phyloP scores from a whole-genome alignment of 1,140 invertebrate species.

The Oryzaephilus surinamensis region DNA sequence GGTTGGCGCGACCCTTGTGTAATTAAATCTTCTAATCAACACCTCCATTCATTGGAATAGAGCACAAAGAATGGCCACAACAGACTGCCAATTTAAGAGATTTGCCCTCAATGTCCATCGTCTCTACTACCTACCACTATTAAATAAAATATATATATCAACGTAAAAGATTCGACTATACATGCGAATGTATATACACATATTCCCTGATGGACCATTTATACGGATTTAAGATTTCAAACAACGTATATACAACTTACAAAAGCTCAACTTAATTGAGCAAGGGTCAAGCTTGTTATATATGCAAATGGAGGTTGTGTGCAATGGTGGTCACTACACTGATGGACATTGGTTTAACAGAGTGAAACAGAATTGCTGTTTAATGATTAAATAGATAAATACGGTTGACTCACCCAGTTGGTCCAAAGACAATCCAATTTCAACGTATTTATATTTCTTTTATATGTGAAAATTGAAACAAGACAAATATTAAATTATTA shows the following conservation, averaged over 20 bases:
- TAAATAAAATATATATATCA: too few relatives aligned
- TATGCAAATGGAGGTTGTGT: conserved; percentile 32
- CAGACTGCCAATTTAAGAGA: conserved; percentile 24
- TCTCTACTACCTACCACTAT: too few relatives aligned
- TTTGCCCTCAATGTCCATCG: too few relatives aligned
- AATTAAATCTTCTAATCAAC: conserved; percentile 38
- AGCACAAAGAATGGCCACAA: conserved; percentile 10
- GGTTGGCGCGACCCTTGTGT: conserved; percentile 23
- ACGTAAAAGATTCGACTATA: too few relatives aligned
- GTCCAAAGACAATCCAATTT: too few relatives aligned
- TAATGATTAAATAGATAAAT: conserved; percentile 7
- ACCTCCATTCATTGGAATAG: conserved; percentile 33
- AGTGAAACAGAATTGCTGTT: conserved; percentile 1
- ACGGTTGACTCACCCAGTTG: too few relatives aligned
- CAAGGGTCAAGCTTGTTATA: conserved; percentile 28
- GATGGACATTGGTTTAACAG: conserved; percentile 25
- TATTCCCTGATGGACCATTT: conserved; percentile 34
- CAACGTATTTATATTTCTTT: too few relatives aligned
- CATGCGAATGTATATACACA: too few relatives aligned
- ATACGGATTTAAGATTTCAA: conserved; percentile 35
- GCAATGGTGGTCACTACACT: too few relatives aligned
- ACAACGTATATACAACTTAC: conserved; percentile 23
- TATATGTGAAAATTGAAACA: too few relatives aligned
- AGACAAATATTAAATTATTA: too few relatives aligned
- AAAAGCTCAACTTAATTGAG: conserved; percentile 30